Evolutionary conservation across 1,140 invertebrate species (phyloP).

Genomic region (Leptinotarsa undecemlineata): DNA sequence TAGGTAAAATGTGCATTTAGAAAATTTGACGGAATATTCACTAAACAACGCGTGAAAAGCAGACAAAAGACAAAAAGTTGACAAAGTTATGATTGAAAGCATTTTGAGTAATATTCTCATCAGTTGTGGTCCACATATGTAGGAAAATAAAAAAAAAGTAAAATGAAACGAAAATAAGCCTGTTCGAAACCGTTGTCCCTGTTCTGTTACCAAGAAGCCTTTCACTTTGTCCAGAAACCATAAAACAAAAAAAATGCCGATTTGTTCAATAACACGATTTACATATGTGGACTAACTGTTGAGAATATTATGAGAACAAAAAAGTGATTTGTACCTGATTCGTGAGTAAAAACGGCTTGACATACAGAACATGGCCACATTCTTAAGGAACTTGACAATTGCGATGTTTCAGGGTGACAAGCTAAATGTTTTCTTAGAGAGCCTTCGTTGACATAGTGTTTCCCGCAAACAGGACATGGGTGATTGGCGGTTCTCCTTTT

Average conservation of each 20-base stretch:
- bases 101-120: constrained; percentile 24
- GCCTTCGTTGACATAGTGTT: constrained; percentile 93
- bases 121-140: constrained; percentile 29
- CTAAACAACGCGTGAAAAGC: background rate
- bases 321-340: constrained; percentile 71
- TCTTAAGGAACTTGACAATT: constrained; percentile 80
- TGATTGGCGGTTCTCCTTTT: constrained; percentile 91
- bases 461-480: constrained; percentile 91
- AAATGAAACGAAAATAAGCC: constrained; percentile 8
- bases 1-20: background rate
- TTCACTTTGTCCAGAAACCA: constrained; percentile 13
- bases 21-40: background rate
- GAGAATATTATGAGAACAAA: constrained; percentile 28
- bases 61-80: constrained; percentile 3
- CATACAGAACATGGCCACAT: constrained; percentile 95
- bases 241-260: constrained; percentile 12
- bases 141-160: constrained; percentile 22
- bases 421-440: constrained; percentile 89
- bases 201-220: constrained; percentile 17
- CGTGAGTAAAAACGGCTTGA: constrained; percentile 91
- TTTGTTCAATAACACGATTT: constrained; percentile 19
- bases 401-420: constrained; percentile 88
- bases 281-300: constrained; percentile 31
- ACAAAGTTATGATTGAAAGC: background rate
- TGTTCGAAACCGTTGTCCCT: constrained; percentile 11